phyloP scores from a whole-genome alignment of 2,113 vertebrate species.

The Sinocyclocheilus anshuiensis region DNA sequence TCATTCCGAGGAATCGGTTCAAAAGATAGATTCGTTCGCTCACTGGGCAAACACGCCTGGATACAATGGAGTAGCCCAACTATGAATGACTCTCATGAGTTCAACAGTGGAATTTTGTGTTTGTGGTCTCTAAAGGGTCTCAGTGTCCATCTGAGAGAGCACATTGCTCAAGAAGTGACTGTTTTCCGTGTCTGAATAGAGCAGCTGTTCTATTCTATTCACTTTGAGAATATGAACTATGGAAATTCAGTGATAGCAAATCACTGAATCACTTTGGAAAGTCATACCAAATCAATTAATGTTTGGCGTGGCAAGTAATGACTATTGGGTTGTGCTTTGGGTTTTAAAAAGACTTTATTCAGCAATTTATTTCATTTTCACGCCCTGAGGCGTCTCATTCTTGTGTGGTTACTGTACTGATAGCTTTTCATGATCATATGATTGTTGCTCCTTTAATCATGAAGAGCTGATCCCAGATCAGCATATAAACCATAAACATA shows the following conservation, averaged over 20 bases:
- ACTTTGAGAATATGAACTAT: background rate
- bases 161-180: slow-evolving; percentile 6
- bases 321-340: background rate
- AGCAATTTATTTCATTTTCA: background rate
- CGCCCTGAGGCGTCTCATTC: background rate
- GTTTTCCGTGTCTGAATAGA: background rate
- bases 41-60: background rate
- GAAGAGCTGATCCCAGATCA: background rate
- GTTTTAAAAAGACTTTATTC: background rate
- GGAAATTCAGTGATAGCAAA: background rate
- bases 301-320: background rate
- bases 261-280: background rate
- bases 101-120: background rate
- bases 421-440: background rate
- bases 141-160: slow-evolving; percentile 9
- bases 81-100: background rate
- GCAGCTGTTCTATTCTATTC: background rate
- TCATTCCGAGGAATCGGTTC: background rate
- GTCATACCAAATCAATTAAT: background rate
- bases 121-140: background rate
- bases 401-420: background rate
- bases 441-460: background rate
- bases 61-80: background rate
- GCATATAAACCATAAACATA: background rate
- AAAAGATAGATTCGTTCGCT: background rate